Conservation (phyloP, 1,140 invertebrate species). For the Pygmarrhopalites habei region DNA sequence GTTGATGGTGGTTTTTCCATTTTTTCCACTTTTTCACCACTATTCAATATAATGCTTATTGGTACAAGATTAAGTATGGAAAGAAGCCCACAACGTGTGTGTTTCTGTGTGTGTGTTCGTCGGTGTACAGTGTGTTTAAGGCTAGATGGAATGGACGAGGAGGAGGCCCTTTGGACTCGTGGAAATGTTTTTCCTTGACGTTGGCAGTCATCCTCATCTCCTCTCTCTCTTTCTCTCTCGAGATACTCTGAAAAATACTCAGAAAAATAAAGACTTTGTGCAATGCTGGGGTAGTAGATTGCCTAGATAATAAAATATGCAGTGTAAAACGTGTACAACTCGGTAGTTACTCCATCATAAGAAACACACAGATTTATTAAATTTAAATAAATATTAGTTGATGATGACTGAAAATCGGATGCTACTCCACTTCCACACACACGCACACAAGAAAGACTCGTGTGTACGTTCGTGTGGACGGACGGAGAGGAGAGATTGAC, state of each 20-base stretch:
- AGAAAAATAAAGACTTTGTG: not conserved
- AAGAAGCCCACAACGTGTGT: not conserved
- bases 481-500: not conserved
- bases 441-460: not conserved
- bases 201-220: conserved; percentile 1
- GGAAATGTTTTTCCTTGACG: not conserved
- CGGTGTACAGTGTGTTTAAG: not conserved
- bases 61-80: not conserved
- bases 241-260: not conserved
- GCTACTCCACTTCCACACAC: too few relatives aligned
- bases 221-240: not conserved
- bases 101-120: not conserved
- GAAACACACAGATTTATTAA: not conserved
- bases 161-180: not conserved
- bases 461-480: not conserved
- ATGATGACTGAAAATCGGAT: too few relatives aligned
- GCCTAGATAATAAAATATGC: not conserved
- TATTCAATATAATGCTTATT: not conserved
- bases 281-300: not conserved
- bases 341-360: not conserved
- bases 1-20: not conserved
- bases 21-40: not conserved
- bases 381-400: not conserved
- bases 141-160: not conserved
- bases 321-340: not conserved